These are phyloP conservation scores for Rhyacophila brunnea DNA, from an alignment of 1,140 invertebrate genomes.

Conservation along the genomic window DNA sequence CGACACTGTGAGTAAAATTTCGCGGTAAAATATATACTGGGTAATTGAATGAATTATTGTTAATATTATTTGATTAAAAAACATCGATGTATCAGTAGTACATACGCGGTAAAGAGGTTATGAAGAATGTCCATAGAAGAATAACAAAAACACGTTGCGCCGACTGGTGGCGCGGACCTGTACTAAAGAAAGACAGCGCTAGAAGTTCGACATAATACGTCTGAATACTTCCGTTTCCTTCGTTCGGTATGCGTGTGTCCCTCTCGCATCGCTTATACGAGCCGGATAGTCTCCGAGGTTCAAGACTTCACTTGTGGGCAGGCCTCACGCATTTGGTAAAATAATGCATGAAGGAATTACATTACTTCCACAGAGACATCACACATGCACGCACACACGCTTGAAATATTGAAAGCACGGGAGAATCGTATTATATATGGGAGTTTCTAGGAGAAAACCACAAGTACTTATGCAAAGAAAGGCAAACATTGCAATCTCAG, in stretches of 20 bases:
- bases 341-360: slow-evolving; percentile 10
- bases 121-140: slow-evolving; percentile 21
- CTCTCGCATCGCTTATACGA: slow-evolving; percentile 2
- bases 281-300: neutral
- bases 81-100: slow-evolving; percentile 4
- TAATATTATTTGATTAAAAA: too few species aligned
- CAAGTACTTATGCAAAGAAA: too few species aligned
- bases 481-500: too few species aligned
- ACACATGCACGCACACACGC: too few species aligned
- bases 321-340: slow-evolving; percentile 11
- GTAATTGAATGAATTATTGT: too few species aligned
- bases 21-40: too few species aligned
- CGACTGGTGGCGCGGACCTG: slow-evolving; percentile 29
- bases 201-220: slow-evolving; percentile 24
- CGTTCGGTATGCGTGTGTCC: slow-evolving; percentile 13
- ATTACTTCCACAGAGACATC: neutral
- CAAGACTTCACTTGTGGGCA: too few species aligned
- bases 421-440: too few species aligned
- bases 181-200: slow-evolving; percentile 31
- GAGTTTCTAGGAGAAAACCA: too few species aligned
- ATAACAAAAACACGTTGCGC: slow-evolving; percentile 33
- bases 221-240: slow-evolving; percentile 13
- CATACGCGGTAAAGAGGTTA: slow-evolving; percentile 7
- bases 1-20: too few species aligned
- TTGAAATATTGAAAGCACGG: too few species aligned